Base-by-base conservation (phyloP, 2,888 invertebrate genomes). In the Scaptomyza flava region DNA sequence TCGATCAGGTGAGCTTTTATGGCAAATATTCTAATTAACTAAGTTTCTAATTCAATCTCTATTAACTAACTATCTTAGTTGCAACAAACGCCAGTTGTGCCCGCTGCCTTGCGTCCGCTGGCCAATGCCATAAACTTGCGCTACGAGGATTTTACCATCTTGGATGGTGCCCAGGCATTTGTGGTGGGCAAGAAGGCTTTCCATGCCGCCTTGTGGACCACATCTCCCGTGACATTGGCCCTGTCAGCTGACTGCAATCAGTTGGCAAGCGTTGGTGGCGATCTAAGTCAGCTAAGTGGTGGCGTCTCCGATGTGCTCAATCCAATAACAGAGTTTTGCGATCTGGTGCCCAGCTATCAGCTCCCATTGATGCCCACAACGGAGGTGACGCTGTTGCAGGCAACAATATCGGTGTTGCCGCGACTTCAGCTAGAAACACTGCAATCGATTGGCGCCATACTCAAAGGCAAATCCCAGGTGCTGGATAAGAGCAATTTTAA, bases 271-370 rank as follows among this genome's bases (percentile, higher is more conserved):
- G 90, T 91, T 5, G 91, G 91, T 11, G 91, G 92, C 1, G 92
- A 92, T 34, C 73, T 92, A 3, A 94, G 93, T 14, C 94, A 94
- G 72, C 90, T 94, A 72, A 93, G 94, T 6, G 94, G 94, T 83
- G 96, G 95, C 76, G 93, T 94, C 7, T 94, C 94, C 89, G 96
- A 95, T 83, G 95, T 94, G 81, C 92, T 96, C 69, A 94, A 94
- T 77, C 95, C 96, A 7, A 94, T 96, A 34, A 96, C 96, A 7
- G 96, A 96, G 93, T 96, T 96, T 91, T 95, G 95, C 87, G 96
- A 96, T 89, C 91, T 95, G 79, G 94, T 96, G 56, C 96, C 96
- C 23, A 92, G 94, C 68, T 94, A 95, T 80, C 95, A 95, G 89
- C 93, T 95, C 77, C 92, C 93, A 12, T 89, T 86, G 78, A 93